These are phyloP conservation scores for Phortica magna DNA, from an alignment of 2,888 invertebrate genomes.

Conservation along the genomic window DNA sequence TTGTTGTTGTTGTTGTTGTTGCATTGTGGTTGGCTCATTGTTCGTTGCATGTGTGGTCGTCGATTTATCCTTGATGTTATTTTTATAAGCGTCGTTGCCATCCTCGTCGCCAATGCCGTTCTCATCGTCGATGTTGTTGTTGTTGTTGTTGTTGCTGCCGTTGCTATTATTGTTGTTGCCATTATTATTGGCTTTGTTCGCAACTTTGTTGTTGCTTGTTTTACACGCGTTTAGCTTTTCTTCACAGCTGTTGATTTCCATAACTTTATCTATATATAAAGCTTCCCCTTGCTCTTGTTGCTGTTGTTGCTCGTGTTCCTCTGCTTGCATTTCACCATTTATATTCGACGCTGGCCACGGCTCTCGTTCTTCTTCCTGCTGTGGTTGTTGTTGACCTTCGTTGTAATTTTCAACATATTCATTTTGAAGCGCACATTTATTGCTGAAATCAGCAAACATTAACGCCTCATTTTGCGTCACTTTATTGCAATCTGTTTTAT, in stretches of 20 bases:
- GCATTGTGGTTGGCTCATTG: not conserved
- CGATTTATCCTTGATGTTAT: not conserved
- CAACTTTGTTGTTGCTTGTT: not conserved
- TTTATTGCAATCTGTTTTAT: slow-evolving; percentile 11
- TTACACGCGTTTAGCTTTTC: not conserved
- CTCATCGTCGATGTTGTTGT: not conserved
- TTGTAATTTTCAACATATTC: not conserved
- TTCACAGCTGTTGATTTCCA: slow-evolving; percentile 14
- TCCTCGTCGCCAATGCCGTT: not conserved
- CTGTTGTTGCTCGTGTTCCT: not conserved
- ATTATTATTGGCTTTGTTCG: not conserved
- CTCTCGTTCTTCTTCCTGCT: not conserved
- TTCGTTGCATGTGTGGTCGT: not conserved
- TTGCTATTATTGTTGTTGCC: slow-evolving; percentile 7
- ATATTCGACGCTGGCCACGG: not conserved
- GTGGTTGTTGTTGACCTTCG: not conserved
- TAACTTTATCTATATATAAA: not conserved
- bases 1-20: slow-evolving; percentile 23
- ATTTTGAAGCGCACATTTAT: not conserved
- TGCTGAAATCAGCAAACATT: slow-evolving; percentile 8
- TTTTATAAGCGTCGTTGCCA: not conserved
- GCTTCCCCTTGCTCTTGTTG: slow-evolving; percentile 8
- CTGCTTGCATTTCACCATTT: not conserved
- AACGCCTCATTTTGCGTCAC: not conserved
- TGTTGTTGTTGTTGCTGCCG: not conserved